Percentiles rank a stretch among this genome's conserved stretches.
Conservation (phyloP, 2,797 vertebrate species). For the Gephyroberyx darwinii region DNA sequence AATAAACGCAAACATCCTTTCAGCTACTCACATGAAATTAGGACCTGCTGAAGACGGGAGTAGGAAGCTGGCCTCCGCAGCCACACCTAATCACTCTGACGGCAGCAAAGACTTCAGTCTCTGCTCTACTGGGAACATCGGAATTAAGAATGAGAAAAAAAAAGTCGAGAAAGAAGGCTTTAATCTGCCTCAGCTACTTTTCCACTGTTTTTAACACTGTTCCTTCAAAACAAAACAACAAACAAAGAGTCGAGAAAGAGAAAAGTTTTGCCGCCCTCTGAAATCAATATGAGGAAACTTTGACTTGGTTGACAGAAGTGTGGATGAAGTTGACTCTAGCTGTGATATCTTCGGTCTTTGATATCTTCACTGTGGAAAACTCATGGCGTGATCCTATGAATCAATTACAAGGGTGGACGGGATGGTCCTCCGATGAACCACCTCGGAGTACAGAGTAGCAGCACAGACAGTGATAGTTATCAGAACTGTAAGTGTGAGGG, state of each 20-base stretch:
- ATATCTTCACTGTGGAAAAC: conserved; percentile 61
- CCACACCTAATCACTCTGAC: conserved; percentile 85
- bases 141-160: conserved; percentile 71
- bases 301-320: conserved; percentile 60
- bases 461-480: conserved; percentile 65
- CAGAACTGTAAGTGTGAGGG: conserved; percentile 57
- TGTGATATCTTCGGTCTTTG: conserved; percentile 64
- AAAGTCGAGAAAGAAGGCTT: conserved; percentile 57
- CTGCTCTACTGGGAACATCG: conserved; percentile 72
- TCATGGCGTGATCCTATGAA: conserved; percentile 59
- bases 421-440: conserved; percentile 64
- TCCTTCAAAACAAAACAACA: conserved; percentile 72
- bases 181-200: conserved; percentile 82
- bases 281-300: conserved; percentile 73
- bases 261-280: conserved; percentile 66
- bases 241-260: conserved; percentile 58
- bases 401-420: conserved; percentile 66
- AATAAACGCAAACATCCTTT: conserved; percentile 85
- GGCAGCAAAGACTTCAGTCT: conserved; percentile 74
- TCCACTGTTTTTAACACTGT: conserved; percentile 70
- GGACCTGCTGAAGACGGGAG: conserved; percentile 69
- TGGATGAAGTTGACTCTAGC: conserved; percentile 66
- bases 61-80: conserved; percentile 80
- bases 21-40: conserved; percentile 85
- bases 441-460: conserved; percentile 43